phyloP scores from a whole-genome alignment of 2,113 vertebrate genomes.

The Haemorhous mexicanus region DNA sequence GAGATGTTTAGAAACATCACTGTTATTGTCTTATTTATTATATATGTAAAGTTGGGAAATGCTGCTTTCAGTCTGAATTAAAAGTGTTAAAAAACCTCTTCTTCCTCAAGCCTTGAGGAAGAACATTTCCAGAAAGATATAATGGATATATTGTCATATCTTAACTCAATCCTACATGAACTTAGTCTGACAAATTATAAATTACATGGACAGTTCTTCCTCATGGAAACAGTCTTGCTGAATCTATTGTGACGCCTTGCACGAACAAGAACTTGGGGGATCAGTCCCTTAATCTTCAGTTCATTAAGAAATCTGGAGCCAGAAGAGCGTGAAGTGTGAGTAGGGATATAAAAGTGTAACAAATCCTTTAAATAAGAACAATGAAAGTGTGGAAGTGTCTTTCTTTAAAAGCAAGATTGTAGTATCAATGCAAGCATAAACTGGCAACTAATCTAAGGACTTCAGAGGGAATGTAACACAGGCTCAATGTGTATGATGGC shows the following conservation, averaged over 20 bases:
- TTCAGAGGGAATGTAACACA: neutral
- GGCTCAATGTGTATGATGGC: neutral
- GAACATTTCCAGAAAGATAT: neutral
- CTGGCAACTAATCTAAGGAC: constrained; percentile 36
- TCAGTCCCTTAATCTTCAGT: constrained; percentile 62
- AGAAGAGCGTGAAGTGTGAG: constrained; percentile 45
- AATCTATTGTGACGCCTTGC: neutral
- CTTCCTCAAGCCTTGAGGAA: neutral
- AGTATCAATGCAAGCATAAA: constrained; percentile 51
- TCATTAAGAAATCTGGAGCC: constrained; percentile 58
- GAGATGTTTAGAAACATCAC: neutral
- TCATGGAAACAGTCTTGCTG: neutral
- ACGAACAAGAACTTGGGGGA: neutral
- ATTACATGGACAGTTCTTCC: neutral
- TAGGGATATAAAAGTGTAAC: constrained; percentile 52
- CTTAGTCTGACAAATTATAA: neutral
- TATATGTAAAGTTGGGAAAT: neutral
- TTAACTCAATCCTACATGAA: neutral
- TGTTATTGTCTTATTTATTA: neutral
- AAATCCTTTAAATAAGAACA: constrained; percentile 67
- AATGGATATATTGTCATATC: neutral
- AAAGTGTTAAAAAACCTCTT: neutral
- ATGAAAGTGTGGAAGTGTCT: constrained; percentile 54
- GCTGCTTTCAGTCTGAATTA: neutral
- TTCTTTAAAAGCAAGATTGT: constrained; percentile 45